phyloP scores from a whole-genome alignment of 1,140 invertebrate genomes.

The Leptinotarsa defecta region DNA sequence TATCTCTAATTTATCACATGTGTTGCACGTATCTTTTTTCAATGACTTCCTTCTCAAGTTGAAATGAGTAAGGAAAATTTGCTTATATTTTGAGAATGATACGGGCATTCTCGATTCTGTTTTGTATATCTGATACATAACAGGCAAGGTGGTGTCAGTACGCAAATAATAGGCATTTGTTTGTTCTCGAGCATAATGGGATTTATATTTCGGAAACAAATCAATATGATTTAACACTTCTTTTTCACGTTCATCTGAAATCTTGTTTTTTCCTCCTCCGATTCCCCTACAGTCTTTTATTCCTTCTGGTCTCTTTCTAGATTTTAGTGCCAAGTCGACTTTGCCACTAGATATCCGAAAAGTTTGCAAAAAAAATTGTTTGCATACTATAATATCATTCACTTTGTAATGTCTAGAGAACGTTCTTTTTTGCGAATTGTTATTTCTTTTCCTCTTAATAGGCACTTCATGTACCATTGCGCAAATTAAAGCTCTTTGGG shows the following conservation, averaged over 20 bases:
- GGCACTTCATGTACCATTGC: slow-evolving; percentile 13
- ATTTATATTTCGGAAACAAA: slow-evolving; percentile 28
- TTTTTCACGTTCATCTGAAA: slow-evolving; percentile 1
- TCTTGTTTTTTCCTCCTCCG: slow-evolving; percentile 12
- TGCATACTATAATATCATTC: slow-evolving; percentile 11
- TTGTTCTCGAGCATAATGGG: slow-evolving; percentile 21
- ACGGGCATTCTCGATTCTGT: slow-evolving; percentile 14
- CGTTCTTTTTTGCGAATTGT: slow-evolving; percentile 8
- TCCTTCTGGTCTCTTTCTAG: slow-evolving; percentile 2
- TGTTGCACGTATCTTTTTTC: slow-evolving; percentile 34
- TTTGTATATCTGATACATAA: slow-evolving; percentile 29
- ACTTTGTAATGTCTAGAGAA: neutral
- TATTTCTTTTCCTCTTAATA: slow-evolving; percentile 17
- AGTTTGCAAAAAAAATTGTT: slow-evolving; percentile 16
- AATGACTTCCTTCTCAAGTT: slow-evolving; percentile 26
- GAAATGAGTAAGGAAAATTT: slow-evolving; percentile 26
- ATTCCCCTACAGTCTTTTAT: slow-evolving; percentile 10
- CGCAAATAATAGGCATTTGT: slow-evolving; percentile 22
- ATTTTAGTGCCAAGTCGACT: neutral
- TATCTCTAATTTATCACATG: slow-evolving; percentile 29
- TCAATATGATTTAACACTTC: slow-evolving; percentile 6
- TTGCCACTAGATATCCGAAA: slow-evolving; percentile 9
- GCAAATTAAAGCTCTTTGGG: slow-evolving; percentile 12
- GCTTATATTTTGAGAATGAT: slow-evolving; percentile 21
- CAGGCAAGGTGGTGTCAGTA: slow-evolving; percentile 21